Evolutionary conservation across 2,797 vertebrate species (phyloP).

Genomic region (Alcedo quadribrachys): DNA sequence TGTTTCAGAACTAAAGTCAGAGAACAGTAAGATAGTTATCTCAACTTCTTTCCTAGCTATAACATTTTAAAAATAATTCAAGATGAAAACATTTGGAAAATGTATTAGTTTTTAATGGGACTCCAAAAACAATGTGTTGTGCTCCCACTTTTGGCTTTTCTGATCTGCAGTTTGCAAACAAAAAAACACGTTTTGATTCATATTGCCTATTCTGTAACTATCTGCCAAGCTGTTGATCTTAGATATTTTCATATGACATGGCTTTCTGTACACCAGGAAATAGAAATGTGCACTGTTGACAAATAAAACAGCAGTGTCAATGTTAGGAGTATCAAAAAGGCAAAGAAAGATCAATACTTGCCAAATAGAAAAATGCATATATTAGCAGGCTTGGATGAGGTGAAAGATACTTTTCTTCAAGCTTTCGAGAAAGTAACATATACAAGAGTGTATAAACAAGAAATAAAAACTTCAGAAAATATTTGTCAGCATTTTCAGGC

Average conservation of each 20-base stretch:
- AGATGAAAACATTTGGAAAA: background rate
- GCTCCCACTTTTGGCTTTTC: background rate
- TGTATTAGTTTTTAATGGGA: background rate
- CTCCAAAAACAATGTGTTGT: background rate
- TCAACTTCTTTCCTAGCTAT: background rate
- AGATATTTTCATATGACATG: slow-evolving; percentile 4
- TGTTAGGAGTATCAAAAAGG: slow-evolving; percentile 2
- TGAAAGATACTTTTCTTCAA: background rate
- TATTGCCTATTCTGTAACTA: background rate
- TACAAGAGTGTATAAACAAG: background rate
- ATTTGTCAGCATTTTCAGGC: background rate
- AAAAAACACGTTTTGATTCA: background rate
- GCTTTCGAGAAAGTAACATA: background rate
- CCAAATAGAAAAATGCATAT: background rate
- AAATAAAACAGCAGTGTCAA: slow-evolving; percentile 32
- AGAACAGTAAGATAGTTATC: background rate
- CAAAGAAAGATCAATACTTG: slow-evolving; percentile 3
- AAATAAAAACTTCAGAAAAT: background rate
- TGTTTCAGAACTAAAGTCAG: background rate
- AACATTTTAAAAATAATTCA: background rate
- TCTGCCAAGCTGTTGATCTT: slow-evolving; percentile 7
- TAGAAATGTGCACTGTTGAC: slow-evolving; percentile 22
- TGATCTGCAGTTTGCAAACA: background rate
- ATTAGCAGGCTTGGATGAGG: background rate
- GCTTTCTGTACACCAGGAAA: slow-evolving; percentile 27